Conservation (phyloP, 2,113 vertebrate genomes). For the Lathamus discolor region DNA sequence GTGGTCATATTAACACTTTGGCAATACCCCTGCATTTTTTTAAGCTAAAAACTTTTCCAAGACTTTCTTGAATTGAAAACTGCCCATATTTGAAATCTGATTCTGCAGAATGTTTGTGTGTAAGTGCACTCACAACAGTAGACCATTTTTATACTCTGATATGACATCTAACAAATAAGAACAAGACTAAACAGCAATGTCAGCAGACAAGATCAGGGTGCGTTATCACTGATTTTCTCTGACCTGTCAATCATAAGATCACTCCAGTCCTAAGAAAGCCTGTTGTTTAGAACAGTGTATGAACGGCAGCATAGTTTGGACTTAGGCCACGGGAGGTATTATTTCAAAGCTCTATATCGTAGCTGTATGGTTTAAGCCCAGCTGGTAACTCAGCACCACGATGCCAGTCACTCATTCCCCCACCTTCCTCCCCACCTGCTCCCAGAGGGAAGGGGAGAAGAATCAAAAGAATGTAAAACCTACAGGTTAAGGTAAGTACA, state of each 20-base stretch:
- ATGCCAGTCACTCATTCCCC: not conserved
- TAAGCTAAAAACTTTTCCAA: not conserved
- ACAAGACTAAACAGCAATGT: not conserved
- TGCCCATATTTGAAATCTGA: not conserved
- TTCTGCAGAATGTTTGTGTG: not conserved
- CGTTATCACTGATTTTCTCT: not conserved
- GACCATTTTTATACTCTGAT: not conserved
- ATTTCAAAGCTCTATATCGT: not conserved
- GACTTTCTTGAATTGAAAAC: not conserved
- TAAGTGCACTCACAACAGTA: not conserved
- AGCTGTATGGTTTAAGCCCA: not conserved
- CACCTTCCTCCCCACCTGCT: not conserved
- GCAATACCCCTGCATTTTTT: not conserved
- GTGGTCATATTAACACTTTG: not conserved
- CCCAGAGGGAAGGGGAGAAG: not conserved
- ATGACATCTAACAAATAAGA: not conserved
- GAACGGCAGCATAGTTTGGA: not conserved
- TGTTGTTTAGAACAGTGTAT: not conserved
- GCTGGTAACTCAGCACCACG: not conserved
- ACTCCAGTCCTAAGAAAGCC: not conserved
- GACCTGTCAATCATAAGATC: not conserved
- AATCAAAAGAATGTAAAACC: not conserved
- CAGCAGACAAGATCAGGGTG: slow-evolving; percentile 18
- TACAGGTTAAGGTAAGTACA: not conserved
- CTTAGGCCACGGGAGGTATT: not conserved